A percentile compares a stretch with the other conserved stretches of the same genome.
Conservation (phyloP, 64 coral and sea anemone genomes). For the Dendrophyllia cribrosa region DNA sequence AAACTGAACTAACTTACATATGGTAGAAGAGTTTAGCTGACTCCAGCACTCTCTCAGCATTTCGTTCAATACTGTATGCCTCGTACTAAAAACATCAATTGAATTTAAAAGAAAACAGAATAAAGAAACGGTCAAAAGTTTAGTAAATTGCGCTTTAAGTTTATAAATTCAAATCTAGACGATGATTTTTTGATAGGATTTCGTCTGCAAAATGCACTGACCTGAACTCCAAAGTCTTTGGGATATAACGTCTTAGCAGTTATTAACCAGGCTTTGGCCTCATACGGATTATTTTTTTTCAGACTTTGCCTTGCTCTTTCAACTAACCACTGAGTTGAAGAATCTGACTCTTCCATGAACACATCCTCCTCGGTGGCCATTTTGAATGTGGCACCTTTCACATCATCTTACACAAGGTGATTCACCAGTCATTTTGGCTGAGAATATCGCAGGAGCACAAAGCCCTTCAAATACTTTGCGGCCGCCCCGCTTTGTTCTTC, state of each 20-base stretch:
- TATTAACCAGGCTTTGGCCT: constrained; percentile 94
- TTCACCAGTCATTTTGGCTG: background rate
- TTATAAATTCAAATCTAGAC: background rate
- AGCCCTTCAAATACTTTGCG: constrained; percentile 50
- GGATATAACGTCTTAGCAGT: constrained; percentile 95
- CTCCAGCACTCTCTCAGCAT: constrained; percentile 84
- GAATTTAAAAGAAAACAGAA: background rate
- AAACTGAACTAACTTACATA: constrained; percentile 50
- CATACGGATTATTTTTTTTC: constrained; percentile 83
- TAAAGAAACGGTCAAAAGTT: background rate
- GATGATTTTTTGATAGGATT: background rate
- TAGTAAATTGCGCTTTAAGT: no score
- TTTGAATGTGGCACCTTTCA: constrained; percentile 40
- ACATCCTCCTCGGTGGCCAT: constrained; percentile 60
- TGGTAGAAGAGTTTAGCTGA: constrained; percentile 93
- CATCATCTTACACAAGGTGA: constrained; percentile 1
- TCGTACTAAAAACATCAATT: constrained; percentile 71
- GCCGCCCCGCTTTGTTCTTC: constrained; percentile 57
- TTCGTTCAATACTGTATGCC: constrained; percentile 95
- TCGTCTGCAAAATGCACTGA: background rate
- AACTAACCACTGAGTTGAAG: constrained; percentile 83
- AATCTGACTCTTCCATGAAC: background rate
- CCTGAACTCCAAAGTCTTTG: constrained; percentile 93
- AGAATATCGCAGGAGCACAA: constrained; percentile 31
- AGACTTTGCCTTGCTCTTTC: constrained; percentile 86